phyloP scores from a whole-genome alignment of 2,888 invertebrate species.

The Ptychoptera contaminata region DNA sequence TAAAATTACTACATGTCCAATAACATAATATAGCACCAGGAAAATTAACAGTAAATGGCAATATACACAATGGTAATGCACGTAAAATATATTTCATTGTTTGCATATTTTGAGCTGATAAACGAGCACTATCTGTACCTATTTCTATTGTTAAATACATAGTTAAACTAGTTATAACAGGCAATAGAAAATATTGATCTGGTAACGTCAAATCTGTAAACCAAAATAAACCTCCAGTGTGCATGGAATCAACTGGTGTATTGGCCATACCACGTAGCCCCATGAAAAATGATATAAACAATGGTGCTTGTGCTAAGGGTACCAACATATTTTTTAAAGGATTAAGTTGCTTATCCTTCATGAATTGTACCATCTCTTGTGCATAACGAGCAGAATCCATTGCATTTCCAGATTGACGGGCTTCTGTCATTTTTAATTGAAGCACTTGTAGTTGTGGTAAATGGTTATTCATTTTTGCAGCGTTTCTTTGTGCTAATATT shows the following conservation, averaged over 20 bases:
- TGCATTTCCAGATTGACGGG: constrained; percentile 67
- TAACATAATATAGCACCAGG: constrained; percentile 78
- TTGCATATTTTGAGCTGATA: constrained; percentile 50
- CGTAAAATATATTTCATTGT: constrained; percentile 59
- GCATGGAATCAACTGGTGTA: constrained; percentile 80
- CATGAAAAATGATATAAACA: constrained; percentile 86
- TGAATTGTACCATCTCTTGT: constrained; percentile 64
- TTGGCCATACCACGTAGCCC: constrained; percentile 78
- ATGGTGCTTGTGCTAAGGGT: constrained; percentile 67
- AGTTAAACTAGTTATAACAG: constrained; percentile 69
- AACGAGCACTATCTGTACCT: constrained; percentile 57
- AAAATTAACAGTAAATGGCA: constrained; percentile 77
- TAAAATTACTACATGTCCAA: constrained; percentile 77
- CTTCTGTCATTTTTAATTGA: constrained; percentile 74
- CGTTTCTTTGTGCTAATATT: constrained; percentile 63
- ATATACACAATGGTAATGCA: constrained; percentile 58
- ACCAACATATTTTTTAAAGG: constrained; percentile 65
- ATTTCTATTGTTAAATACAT: constrained; percentile 68
- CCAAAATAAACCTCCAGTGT: constrained; percentile 80
- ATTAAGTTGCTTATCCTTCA: constrained; percentile 68
- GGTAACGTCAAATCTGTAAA: constrained; percentile 80
- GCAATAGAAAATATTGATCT: constrained; percentile 80
- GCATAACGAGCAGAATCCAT: constrained; percentile 58
- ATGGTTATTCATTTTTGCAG: constrained; percentile 66
- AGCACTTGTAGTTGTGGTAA: constrained; percentile 72